Evolutionary conservation across 2,113 vertebrate species (phyloP), one percentile per base, ranked within the genome.

Genomic region (Micronycteris hirsuta): DNA sequence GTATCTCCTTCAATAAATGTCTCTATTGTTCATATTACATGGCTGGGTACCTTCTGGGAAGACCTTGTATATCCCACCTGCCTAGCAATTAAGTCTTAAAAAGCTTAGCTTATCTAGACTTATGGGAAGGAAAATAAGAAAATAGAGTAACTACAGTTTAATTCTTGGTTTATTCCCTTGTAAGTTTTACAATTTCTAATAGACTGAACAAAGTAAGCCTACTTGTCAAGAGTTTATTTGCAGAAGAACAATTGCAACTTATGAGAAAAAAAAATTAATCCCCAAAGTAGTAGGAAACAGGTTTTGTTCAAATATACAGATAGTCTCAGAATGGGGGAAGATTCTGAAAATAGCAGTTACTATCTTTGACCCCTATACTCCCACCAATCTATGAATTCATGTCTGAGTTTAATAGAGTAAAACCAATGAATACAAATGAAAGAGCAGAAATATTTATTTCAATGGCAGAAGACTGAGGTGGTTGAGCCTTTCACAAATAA

Each of bases 71-170:
- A 41, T 17, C 17, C 28, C 54, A 95, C 3, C 12, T 12, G 0
- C 7, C 2, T 88, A 68, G 33, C 26, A 92, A 87, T 92, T 96
- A 95, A 68, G 63, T 70, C 14, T 87, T n/a, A 93, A 76, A 89
- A 58, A 41, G 26, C 8, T 86, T 67, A 63, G 1, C 17, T 86
- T 81, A 52, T 52, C 19, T 52, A 70, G 43, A 82, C n/a, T 65
- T 92, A 74, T 47, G 5, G 8, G 14, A 81, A 92, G 2, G 20
- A 47, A 45, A 9, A 63, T 70, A n/a, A 26, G 36, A 71, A 94
- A 73, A 52, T 54, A 19, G 11, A 71, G 22, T 78, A 68, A 71
- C 71, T 22, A 71, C 0, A 65, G 2, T 73, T 77, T 70, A 84
- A n/a, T 80, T 6, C 7, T 87, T 67, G 26, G 16, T 24, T 81